Base-by-base conservation (phyloP, 2,797 vertebrate species). In the Sebastiscus tertius region DNA sequence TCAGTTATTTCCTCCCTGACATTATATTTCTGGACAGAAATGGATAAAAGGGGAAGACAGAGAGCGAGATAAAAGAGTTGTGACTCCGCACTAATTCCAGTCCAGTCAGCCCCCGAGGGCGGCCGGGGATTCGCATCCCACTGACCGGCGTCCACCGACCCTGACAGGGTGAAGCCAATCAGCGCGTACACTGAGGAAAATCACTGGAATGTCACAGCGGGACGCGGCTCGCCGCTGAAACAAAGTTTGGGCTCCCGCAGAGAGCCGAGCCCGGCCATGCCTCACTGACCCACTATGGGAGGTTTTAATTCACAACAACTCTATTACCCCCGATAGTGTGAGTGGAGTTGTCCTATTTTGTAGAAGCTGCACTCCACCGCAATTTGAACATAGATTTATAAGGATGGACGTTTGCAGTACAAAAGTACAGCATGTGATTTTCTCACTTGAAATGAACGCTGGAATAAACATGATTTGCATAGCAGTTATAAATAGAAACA, bases 131-230 rank as follows among this genome's bases (percentile, higher is more conserved):
- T 85, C 85, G 63, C 75, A 72, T 78, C 55, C 72, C 68, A 86
- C 77, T 86, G 83, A 85, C 84, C 84, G 2, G 79, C 65, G 42
- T 79, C 88, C 82, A 70, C 65, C 26, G 65, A 63, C 81, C 74
- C 77, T 74, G 88, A 87, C 87, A 79, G 85, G 58, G 58, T 66
- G 76, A 83, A 78, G 83, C 87, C 85, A 89, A 89, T 92, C 88
- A 86, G 79, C 12, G 8, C 69, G 59, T n/a, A 49, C 68, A 59
- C 61, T 16, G 58, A 79, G 72, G 77, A 73, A 63, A 85, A 84
- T 71, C 83, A 70, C 64, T 76, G 72, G 72, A 72, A 75, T 67
- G 81, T 85, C 86, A 49, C 85, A 76, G 76, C 1, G 36, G 78
- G 81, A 72, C 33, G 8, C 54, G 4, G 49, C 66, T 79, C 65